These are phyloP conservation scores for Cetonia aurata DNA, from an alignment of 2,888 invertebrate genomes.

Conservation along the genomic window DNA sequence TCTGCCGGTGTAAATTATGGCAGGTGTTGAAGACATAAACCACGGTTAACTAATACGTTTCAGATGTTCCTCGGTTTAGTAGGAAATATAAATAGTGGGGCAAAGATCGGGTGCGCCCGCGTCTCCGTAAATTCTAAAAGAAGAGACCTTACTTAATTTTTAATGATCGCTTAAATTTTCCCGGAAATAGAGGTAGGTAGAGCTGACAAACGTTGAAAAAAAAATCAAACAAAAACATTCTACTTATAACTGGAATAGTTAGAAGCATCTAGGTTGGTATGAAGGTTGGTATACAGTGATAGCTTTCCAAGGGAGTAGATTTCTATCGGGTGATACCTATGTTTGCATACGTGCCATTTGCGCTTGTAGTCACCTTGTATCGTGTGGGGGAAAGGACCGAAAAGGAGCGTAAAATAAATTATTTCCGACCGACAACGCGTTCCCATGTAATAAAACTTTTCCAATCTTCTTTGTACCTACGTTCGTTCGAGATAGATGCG, in stretches of 20 bases:
- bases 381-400: constrained; percentile 3
- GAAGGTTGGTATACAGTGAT: background rate
- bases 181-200: constrained; percentile 25
- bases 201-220: background rate
- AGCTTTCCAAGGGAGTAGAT: background rate
- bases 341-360: background rate
- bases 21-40: constrained; percentile 44
- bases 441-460: constrained; percentile 11
- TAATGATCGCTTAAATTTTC: constrained; percentile 29
- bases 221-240: background rate
- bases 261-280: too few relatives aligned
- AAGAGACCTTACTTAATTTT: constrained; percentile 28
- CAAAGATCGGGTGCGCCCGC: constrained; percentile 5
- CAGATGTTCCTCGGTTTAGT: constrained; percentile 41
- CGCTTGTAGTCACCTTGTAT: background rate
- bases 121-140: constrained; percentile 24
- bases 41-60: constrained; percentile 41
- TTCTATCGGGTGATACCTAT: background rate
- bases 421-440: constrained; percentile 6
- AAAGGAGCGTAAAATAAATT: constrained; percentile 5
- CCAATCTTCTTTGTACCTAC: constrained; percentile 3
- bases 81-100: constrained; percentile 36
- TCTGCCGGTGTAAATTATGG: constrained; percentile 42
- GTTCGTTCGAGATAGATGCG: background rate
- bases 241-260: background rate